Evolutionary conservation across 1,140 invertebrate genomes (phyloP).

Genomic region (Cephus cinctus): DNA sequence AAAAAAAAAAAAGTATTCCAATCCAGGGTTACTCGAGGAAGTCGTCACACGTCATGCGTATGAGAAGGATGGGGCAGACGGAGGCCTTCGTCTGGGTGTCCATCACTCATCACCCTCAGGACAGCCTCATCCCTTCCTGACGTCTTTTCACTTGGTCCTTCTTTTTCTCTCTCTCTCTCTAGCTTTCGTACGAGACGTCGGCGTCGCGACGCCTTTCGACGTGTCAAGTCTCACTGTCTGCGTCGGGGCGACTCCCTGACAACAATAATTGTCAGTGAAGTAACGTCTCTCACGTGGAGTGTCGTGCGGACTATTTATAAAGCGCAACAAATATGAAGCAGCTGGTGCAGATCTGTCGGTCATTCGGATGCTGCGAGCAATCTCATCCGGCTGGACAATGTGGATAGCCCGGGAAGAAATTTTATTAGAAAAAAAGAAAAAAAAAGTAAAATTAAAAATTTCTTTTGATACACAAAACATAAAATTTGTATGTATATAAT

Average conservation of each 20-base stretch:
- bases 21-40: too few relatives aligned
- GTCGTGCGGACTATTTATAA: conserved; percentile 41
- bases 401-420: too few relatives aligned
- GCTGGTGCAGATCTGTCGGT: conserved; percentile 46
- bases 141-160: conserved; percentile 22
- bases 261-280: conserved; percentile 54
- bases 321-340: conserved; percentile 49
- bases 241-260: conserved; percentile 39
- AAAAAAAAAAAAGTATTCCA: too few relatives aligned
- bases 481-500: too few relatives aligned
- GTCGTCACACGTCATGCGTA: too few relatives aligned
- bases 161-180: too few relatives aligned
- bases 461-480: too few relatives aligned
- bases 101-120: conserved; percentile 31
- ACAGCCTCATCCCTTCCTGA: conserved; percentile 20
- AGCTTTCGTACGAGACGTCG: too few relatives aligned
- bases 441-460: too few relatives aligned
- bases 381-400: too few relatives aligned
- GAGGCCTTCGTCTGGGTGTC: conserved; percentile 49
- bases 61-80: conserved; percentile 41
- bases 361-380: neutral
- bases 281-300: conserved; percentile 39
- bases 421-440: too few relatives aligned
- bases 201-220: conserved; percentile 46
- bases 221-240: conserved; percentile 42